Evolutionary conservation across 2,113 vertebrate species (phyloP).

Genomic region (Strix uralensis): DNA sequence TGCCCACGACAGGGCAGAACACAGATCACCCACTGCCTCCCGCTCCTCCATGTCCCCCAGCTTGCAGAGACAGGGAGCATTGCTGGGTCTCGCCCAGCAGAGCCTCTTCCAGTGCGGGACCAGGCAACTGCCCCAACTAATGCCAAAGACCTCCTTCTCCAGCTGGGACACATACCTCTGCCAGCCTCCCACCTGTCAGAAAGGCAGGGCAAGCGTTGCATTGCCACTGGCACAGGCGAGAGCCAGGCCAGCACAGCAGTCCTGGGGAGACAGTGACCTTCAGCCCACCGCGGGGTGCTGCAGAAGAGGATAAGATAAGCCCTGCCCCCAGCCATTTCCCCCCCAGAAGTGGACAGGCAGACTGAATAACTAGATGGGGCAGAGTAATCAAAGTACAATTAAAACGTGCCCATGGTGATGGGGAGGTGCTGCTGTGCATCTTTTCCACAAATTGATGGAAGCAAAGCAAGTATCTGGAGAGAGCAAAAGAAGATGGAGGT

Average conservation of each 20-base stretch:
- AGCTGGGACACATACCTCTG: background rate
- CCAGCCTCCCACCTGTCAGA: background rate
- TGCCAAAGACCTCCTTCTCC: background rate
- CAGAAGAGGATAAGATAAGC: fast-evolving
- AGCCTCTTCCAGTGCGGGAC: background rate
- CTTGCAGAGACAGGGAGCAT: fast-evolving
- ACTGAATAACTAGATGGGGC: fast-evolving
- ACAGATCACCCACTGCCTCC: background rate
- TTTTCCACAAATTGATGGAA: background rate
- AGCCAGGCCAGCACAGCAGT: background rate
- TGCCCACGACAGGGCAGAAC: background rate
- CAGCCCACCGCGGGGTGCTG: background rate
- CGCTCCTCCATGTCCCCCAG: fast-evolving
- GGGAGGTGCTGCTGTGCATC: background rate
- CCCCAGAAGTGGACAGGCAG: background rate
- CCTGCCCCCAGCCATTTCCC: background rate
- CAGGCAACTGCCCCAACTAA: background rate
- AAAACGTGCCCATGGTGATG: fast-evolving
- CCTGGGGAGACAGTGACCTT: background rate
- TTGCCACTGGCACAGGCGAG: background rate
- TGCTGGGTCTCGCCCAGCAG: fast-evolving
- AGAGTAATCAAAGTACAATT: background rate
- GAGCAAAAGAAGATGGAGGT: background rate
- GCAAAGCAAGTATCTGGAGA: background rate
- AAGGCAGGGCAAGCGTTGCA: background rate